Base-by-base conservation (phyloP, 1,140 invertebrate species). In the Drosophila grimshawi region DNA sequence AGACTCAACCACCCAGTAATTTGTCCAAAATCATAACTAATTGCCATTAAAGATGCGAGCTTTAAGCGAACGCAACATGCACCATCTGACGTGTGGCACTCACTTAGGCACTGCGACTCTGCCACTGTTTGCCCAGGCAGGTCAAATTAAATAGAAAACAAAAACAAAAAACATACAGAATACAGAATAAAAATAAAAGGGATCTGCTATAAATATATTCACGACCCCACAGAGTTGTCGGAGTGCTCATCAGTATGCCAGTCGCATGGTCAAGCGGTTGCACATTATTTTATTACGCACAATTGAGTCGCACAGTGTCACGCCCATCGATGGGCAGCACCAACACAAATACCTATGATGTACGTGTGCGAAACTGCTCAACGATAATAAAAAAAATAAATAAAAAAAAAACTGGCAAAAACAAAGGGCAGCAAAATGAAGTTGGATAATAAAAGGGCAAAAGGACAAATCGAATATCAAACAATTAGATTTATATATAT, bases 221-320 rank as follows among this genome's bases (percentile, higher is more conserved):
- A 76, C 45, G 11, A 74, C 45, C 35, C 51, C 11, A 39, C 49
- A 57, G 61, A 71, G 45, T 49, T n/a, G 29, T 30, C 29, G 41
- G 7, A 43, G 32, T 41, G 51, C 81, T 86, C 72, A 88, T 88
- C 78, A 83, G 83, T 88, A 88, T 88, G 77, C 83, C 52, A 76
- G 73, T 74, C 76, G 67, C 76, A 62, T 78, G 66, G 65, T 53
- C 76, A 67, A 77, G 79, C 73, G 83, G 83, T 77, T 88, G 85
- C 76, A 79, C 83, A 80, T 80, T 86, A 88, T 80, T 88, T 88
- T 88, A 88, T 88, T 88, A 88, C 83, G 83, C 76, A 69, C 83
- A 82, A 88, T 88, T 88, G 83, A 88, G 63, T 73, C 66, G 76
- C 57, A 64, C 63, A 60, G 55, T 64, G 70, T 77, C 71, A 70